Conservation (phyloP, 2,888 invertebrate species). For the Zele albiditarsus region DNA sequence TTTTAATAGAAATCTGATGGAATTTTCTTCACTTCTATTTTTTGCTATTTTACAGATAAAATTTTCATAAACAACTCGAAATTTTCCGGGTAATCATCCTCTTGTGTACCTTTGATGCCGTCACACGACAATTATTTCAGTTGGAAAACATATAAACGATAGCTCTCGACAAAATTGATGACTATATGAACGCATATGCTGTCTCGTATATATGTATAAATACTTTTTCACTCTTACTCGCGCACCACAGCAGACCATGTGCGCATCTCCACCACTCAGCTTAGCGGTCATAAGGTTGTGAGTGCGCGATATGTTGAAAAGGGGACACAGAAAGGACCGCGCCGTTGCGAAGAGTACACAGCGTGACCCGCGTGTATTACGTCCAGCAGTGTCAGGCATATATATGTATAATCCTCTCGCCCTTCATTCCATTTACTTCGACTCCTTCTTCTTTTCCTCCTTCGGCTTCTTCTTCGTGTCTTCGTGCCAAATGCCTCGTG, state of each 20-base stretch:
- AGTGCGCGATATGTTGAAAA: neutral
- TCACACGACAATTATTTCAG: neutral
- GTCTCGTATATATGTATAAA: neutral
- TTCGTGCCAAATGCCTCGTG: constrained; percentile 56
- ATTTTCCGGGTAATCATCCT: no score
- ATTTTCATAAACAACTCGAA: no score
- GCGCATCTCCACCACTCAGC: neutral
- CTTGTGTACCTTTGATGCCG: no score
- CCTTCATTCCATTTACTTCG: constrained; percentile 21
- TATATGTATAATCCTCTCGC: constrained; percentile 12
- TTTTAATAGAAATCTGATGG: no score
- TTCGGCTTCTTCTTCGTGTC: constrained; percentile 50
- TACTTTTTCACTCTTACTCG: no score
- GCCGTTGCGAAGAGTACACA: constrained; percentile 6
- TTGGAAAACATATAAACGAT: neutral
- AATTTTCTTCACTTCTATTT: no score
- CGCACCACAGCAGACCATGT: neutral
- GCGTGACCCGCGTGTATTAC: constrained; percentile 20
- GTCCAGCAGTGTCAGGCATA: neutral
- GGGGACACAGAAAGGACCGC: neutral
- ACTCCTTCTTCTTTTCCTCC: constrained; percentile 41
- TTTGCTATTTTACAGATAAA: no score
- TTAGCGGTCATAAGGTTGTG: constrained; percentile 1
- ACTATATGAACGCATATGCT: neutral
- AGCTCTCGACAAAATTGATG: constrained; percentile 7